phyloP scores from a whole-genome alignment of 2,888 invertebrate genomes.

The Halocaridina rubra region DNA sequence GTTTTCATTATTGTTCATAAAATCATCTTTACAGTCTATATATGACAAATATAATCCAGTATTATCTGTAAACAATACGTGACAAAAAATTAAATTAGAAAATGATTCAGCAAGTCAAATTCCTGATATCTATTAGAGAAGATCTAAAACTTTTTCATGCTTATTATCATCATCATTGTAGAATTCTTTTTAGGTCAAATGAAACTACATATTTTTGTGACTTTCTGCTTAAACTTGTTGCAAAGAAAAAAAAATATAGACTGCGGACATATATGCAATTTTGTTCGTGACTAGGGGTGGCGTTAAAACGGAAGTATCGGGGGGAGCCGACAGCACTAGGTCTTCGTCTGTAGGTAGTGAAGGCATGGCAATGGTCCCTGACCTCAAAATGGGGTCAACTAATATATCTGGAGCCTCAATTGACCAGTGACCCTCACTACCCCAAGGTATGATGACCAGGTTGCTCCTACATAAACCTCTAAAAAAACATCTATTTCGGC shows the following conservation, averaged over 20 bases:
- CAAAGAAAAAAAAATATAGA: slow-evolving; percentile 62
- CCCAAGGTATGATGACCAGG: slow-evolving; percentile 39
- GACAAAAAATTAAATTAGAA: background rate
- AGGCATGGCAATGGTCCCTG: slow-evolving; percentile 26
- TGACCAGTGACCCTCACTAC: slow-evolving; percentile 24
- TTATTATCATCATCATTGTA: too few species aligned
- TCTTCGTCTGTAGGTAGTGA: slow-evolving; percentile 2
- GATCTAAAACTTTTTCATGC: slow-evolving; percentile 13
- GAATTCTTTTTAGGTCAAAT: slow-evolving; percentile 47
- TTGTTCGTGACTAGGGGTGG: slow-evolving; percentile 59
- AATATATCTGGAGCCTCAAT: slow-evolving; percentile 52
- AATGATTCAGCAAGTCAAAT: slow-evolving; percentile 19
- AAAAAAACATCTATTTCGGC: slow-evolving; percentile 54
- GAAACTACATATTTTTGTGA: slow-evolving; percentile 56
- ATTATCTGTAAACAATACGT: slow-evolving; percentile 7
- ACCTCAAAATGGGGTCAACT: slow-evolving; percentile 41
- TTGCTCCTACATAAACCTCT: slow-evolving; percentile 41
- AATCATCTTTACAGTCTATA: slow-evolving; percentile 50
- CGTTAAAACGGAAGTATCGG: slow-evolving; percentile 34
- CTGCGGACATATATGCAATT: slow-evolving; percentile 55
- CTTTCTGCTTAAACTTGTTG: slow-evolving; percentile 63
- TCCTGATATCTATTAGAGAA: background rate
- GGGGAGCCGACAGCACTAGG: slow-evolving; percentile 30
- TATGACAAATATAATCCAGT: slow-evolving; percentile 31
- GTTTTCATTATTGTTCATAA: slow-evolving; percentile 54